Conservation (phyloP, 2,888 invertebrate genomes). For the Dolomedes plantarius region DNA sequence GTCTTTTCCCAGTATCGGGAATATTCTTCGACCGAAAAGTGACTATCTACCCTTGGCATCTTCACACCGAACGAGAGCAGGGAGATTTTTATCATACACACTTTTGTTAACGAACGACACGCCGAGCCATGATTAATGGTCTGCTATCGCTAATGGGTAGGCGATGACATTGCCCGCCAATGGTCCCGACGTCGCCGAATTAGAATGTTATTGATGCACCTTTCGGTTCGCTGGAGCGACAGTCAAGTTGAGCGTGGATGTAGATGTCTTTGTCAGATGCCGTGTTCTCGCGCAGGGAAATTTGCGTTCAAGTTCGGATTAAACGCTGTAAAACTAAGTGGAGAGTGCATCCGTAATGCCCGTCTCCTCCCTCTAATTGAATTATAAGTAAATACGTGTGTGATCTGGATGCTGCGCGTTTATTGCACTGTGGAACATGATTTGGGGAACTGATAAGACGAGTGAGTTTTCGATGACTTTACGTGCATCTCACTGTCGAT, state of each 20-base stretch:
- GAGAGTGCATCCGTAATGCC: too few relatives aligned
- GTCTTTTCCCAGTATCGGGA: neutral
- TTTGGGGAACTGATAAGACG: too few relatives aligned
- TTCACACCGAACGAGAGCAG: neutral
- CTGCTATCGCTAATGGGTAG: constrained; percentile 67
- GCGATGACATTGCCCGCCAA: constrained; percentile 56
- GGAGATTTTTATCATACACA: constrained; percentile 63
- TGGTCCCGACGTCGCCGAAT: constrained; percentile 53
- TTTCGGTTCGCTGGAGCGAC: constrained; percentile 10
- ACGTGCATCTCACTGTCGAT: too few relatives aligned
- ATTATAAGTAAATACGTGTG: too few relatives aligned
- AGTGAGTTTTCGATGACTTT: too few relatives aligned
- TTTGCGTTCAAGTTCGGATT: neutral
- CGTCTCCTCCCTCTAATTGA: too few relatives aligned
- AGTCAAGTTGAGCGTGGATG: constrained; percentile 2
- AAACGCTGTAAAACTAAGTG: neutral
- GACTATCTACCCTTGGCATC: constrained; percentile 11
- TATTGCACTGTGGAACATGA: too few relatives aligned
- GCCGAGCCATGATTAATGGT: constrained; percentile 46
- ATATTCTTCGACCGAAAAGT: neutral
- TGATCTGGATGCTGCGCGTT: too few relatives aligned
- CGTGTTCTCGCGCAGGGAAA: neutral
- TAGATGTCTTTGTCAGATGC: neutral
- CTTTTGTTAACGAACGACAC: constrained; percentile 39
- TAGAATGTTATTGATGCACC: constrained; percentile 70